Evolutionary conservation across 2,797 vertebrate genomes (phyloP).

Genomic region (Babyrousa celebensis): DNA sequence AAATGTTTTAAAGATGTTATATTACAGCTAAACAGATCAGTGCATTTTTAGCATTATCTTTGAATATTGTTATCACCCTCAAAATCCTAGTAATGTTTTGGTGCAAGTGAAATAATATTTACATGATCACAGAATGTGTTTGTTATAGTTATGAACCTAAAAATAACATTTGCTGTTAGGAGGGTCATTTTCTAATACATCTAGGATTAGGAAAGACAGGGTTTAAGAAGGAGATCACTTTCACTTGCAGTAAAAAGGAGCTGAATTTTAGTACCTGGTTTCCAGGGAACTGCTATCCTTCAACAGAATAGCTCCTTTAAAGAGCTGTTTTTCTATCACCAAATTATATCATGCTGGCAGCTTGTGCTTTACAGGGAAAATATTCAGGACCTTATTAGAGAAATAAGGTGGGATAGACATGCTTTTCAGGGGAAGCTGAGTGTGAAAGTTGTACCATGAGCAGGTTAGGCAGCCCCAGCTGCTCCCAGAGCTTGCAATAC

Average conservation of each 20-base stretch:
- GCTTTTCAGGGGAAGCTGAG: not conserved
- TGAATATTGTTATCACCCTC: not conserved
- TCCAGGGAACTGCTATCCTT: conserved; percentile 20
- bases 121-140: not conserved
- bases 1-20: not conserved
- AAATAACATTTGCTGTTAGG: not conserved
- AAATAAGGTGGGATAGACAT: not conserved
- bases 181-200: not conserved
- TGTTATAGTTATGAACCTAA: conserved; percentile 15
- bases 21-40: not conserved
- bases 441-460: not conserved
- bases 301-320: conserved; percentile 39
- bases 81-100: not conserved
- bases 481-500: not conserved
- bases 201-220: not conserved
- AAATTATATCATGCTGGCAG: not conserved
- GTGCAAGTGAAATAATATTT: conserved; percentile 7
- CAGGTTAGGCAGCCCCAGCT: not conserved
- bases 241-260: not conserved
- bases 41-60: conserved; percentile 28
- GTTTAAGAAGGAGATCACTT: not conserved
- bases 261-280: conserved; percentile 25
- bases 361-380: not conserved
- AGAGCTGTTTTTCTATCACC: conserved; percentile 26
- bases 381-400: not conserved